Percentiles rank a stretch among this genome's conserved stretches.
These are phyloP conservation scores for Daboia siamensis DNA, from an alignment of 2,113 vertebrate genomes.

Conservation along the genomic window DNA sequence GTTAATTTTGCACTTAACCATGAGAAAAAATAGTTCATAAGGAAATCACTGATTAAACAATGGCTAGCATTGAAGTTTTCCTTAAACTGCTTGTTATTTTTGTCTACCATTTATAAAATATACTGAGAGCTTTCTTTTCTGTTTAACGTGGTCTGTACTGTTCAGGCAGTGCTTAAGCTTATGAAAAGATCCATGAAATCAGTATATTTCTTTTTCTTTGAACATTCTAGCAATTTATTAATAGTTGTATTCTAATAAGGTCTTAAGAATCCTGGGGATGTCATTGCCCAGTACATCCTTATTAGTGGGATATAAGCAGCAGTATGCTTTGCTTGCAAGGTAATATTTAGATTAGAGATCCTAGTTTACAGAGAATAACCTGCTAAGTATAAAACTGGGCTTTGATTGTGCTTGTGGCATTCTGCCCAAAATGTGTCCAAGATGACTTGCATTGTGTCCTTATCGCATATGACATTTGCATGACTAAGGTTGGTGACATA, in stretches of 20 bases:
- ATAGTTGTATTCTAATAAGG: neutral
- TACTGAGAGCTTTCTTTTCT: neutral
- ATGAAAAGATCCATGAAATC: neutral
- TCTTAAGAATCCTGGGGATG: neutral
- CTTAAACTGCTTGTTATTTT: neutral
- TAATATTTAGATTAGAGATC: neutral
- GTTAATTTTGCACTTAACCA: constrained; percentile 29
- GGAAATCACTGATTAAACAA: neutral
- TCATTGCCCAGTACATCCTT: neutral
- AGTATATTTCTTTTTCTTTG: neutral
- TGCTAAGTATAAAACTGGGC: neutral
- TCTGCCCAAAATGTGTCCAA: neutral
- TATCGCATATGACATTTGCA: neutral
- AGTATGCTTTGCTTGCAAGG: neutral
- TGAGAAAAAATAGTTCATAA: neutral
- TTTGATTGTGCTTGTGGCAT: neutral
- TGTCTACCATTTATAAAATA: neutral
- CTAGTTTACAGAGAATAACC: neutral
- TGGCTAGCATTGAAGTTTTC: neutral
- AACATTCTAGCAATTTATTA: neutral
- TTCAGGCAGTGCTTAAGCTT: neutral
- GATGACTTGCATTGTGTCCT: neutral
- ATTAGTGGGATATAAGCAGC: neutral
- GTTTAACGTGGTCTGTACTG: neutral
- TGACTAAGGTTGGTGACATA: neutral